These are phyloP conservation scores for Drosophila mauritiana DNA, from an alignment of 1,140 invertebrate species.

Conservation along the genomic window DNA sequence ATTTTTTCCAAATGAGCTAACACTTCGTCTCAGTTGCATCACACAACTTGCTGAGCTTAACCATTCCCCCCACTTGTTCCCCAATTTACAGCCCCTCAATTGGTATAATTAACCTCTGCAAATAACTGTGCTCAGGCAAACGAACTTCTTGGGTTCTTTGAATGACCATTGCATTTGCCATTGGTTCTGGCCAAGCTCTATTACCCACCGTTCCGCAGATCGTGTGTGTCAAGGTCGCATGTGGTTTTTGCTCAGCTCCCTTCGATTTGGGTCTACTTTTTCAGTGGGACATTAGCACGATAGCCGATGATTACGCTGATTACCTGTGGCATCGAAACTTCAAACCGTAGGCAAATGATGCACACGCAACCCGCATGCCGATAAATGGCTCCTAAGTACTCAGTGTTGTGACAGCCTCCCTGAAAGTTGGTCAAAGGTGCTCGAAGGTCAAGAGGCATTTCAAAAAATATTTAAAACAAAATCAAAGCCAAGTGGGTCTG, in stretches of 20 bases:
- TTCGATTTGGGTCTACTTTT: conserved; percentile 11
- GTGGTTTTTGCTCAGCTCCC: conserved; percentile 11
- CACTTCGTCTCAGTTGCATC: conserved; percentile 15
- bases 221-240: conserved; percentile 45
- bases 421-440: conserved; percentile 36
- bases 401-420: conserved; percentile 34
- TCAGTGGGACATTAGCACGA: conserved; percentile 26
- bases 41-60: neutral
- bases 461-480: neutral
- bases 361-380: conserved; percentile 31
- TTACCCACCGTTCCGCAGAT: conserved; percentile 35
- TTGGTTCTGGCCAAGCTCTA: conserved; percentile 17
- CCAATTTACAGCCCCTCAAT: conserved; percentile 15
- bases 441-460: conserved; percentile 24
- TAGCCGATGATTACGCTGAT: conserved; percentile 21
- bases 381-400: conserved; percentile 26
- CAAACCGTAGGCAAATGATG: conserved; percentile 37
- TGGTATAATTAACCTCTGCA: conserved; percentile 26
- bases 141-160: conserved; percentile 29
- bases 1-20: conserved; percentile 5
- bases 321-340: neutral
- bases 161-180: conserved; percentile 22
- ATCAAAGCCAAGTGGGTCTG: conserved; percentile 10
- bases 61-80: conserved; percentile 25
- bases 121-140: conserved; percentile 4